Evolutionary conservation across 2,888 invertebrate species (phyloP), one percentile per base, ranked within the genome.

Genomic region (Pyrochroa serraticornis): DNA sequence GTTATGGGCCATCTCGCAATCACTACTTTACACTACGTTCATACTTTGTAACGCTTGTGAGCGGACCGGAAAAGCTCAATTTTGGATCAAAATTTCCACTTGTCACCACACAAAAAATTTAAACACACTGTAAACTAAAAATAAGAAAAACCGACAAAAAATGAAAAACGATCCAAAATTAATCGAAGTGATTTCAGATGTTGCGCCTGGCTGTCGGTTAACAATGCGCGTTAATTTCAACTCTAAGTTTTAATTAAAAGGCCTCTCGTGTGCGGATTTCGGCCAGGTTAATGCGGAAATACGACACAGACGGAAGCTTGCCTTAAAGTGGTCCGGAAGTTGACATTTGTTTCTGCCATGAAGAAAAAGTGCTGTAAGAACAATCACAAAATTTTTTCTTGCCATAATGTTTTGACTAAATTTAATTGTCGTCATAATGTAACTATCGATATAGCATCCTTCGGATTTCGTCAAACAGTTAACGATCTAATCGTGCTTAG

Each of bases 281-380:
- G 46, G 59, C 52, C 49, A 13, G 49, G 49, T 46, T 55, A 57
- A 63, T 56, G 34, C 51, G 61, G 59, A 51, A 52, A 57, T 64
- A 70, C 67, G 67, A 71, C 70, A 74, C 60, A 69, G 64, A 74
- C 64, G 68, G 64, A 68, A 71, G 86, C 88, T 89, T 88, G 88
- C 88, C 88, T 88, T 85, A 88, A 84, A 83, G 88, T 87, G 81
- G 86, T 87, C 84, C 85, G 85, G 85, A 87, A 86, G 83, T 84
- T 85, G 83, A 85, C 84, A 82, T 85, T 49, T 14, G 54, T 83
- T 82, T 88, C 88, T 77, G 80, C 80, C 83, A 83, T 83, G 83
- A 84, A 83, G 84, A 87, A 87, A 86, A 87, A 86, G 86, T 87
- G 88, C 89, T 89, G 88, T 81, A 88, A 88, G 85, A 85, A 87